These are phyloP conservation scores for Cryptoprocta ferox DNA, from an alignment of 2,797 vertebrate genomes.

Conservation along the genomic window DNA sequence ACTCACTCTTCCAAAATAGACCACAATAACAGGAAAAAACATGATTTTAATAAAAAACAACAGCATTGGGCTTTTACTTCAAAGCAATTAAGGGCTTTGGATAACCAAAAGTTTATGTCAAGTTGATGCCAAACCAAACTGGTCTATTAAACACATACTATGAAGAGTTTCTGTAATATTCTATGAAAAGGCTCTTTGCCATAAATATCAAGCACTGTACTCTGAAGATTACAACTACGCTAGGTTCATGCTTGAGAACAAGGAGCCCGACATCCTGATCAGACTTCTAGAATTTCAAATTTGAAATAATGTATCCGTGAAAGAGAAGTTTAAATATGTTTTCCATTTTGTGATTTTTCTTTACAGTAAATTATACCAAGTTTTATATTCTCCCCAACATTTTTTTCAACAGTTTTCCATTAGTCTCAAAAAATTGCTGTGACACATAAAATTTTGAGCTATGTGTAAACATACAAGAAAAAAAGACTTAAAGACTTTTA, in stretches of 20 bases:
- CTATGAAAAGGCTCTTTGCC: slow-evolving; percentile 82
- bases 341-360: slow-evolving; percentile 81
- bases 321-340: slow-evolving; percentile 81
- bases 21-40: slow-evolving; percentile 90
- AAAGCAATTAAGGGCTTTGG: slow-evolving; percentile 91
- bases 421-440: slow-evolving; percentile 71
- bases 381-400: slow-evolving; percentile 76
- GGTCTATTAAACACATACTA: slow-evolving; percentile 92
- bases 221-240: slow-evolving; percentile 79
- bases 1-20: slow-evolving; percentile 84
- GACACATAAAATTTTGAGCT: slow-evolving; percentile 73
- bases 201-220: slow-evolving; percentile 76
- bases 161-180: slow-evolving; percentile 86
- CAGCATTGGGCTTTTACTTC: slow-evolving; percentile 88
- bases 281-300: slow-evolving; percentile 78
- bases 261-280: slow-evolving; percentile 72
- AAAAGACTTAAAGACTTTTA: slow-evolving; percentile 14
- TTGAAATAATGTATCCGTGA: slow-evolving; percentile 72
- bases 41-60: slow-evolving; percentile 92
- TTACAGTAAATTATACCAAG: slow-evolving; percentile 79
- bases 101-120: slow-evolving; percentile 93
- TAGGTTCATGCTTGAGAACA: slow-evolving; percentile 74
- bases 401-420: slow-evolving; percentile 78
- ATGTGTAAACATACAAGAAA: slow-evolving; percentile 58
- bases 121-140: slow-evolving; percentile 92